Base-by-base conservation (phyloP, 1,140 invertebrate species). In the Drosophila varians region DNA sequence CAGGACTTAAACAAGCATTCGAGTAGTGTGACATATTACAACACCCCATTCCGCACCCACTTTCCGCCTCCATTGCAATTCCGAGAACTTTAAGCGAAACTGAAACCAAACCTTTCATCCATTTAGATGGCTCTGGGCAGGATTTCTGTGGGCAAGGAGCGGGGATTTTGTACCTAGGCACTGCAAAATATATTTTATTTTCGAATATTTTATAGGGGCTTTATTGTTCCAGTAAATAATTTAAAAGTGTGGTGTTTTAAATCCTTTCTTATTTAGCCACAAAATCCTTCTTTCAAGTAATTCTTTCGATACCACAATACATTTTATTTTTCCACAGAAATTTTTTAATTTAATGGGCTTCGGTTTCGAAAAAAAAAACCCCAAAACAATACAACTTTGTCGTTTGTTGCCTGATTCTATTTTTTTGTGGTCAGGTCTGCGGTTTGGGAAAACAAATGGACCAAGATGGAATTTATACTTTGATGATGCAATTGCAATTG, bases 21-120 rank as follows among this genome's bases (percentile, higher is more conserved):
- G 72, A 84, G 56, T 86, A 64, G 79, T 86, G 80, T 73, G 80
- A 86, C 80, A 84, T 79, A 86, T 84, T 79, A 84, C 80, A 86
- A 74, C 71, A 57, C 71, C 58, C 77, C 58, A 53, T 53, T 34
- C 53, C 34, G 18, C 23, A 12, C 25, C 23, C 6, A 1, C 21
- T 19, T 14, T 6, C 12, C 12, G 7, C 14, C 9, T 23, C 57
- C 12, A 51, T 46, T 21, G 65, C 60, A 52, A 19, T 43, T 60
- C 60, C 31, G 26, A 65, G 28, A 36, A 51, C 64, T 68, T 66
- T 66, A 66, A 68, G 48, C 47, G 48, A 53, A 66, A 66, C 60
- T 34, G 38, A 52, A 65, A 45, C 62, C 60, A 26, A 53, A 66
- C 60, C 60, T 21, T 25, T 45, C 38, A 53, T 68, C 47, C 21